Evolutionary conservation across 1,140 invertebrate genomes (phyloP), one percentile per base, ranked within the genome.

Genomic region (Pachyrhynchus sulphureomaculatus): DNA sequence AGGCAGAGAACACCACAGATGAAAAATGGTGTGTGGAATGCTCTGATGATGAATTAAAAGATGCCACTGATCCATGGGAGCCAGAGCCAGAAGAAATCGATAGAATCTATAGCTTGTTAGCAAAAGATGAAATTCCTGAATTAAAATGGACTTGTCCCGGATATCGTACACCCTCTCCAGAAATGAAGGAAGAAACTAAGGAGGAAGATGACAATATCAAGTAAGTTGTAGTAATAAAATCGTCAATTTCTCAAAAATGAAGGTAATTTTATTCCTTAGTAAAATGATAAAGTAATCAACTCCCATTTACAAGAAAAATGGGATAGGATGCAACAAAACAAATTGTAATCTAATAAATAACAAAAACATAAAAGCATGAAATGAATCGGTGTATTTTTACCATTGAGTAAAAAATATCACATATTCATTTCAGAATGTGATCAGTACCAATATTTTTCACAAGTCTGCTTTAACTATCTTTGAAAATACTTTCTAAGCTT

Each of bases 21-120:
- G 54, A 56, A 21, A 26, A 80, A 23, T 82, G 78, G 77, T 71
- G 62, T 15, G 69, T 83, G 2, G 79, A 82, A 20, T 83, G 82
- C 68, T 83, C 82, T 0, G 82, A 83, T 62, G 82, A 83, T 39
- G 82, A 83, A 67, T 65, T 68, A 20, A 68, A 67, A 67, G 61
- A 71, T 49, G 23, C 37, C 4, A 59, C 64, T 60, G 70, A 68
- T 18, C 57, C 64, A 1, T 76, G 72, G 72, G 73, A 76, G 63
- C 75, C 75, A 9, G 41, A 65, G 17, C 51, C 68, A 4, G 74
- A 75, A 61, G 69, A 71, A 64, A 71, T 76, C 17, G 67, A 74
- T 48, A 53, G 59, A 34, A 56, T 76, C 23, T 76, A 76, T 51
- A 67, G 55, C 21, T 51, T 70, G 18, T 42, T 76, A 36, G 66